Evolutionary conservation across 1,140 invertebrate genomes (phyloP).

Genomic region (Drosophila leontia): DNA sequence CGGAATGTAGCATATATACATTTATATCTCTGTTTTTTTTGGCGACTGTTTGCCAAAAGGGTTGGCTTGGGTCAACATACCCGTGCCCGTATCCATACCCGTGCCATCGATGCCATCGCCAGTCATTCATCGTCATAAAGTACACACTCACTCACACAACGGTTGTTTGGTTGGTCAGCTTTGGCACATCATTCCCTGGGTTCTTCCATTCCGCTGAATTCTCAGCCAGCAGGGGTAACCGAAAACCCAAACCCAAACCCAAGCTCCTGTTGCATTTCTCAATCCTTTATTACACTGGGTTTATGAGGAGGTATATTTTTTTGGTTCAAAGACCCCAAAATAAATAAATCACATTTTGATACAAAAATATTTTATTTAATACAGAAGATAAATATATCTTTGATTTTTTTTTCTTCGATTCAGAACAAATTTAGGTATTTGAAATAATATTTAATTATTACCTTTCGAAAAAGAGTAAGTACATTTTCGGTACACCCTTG

Average conservation of each 20-base stretch:
- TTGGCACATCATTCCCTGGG: conserved; percentile 21
- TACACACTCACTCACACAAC: conserved; percentile 20
- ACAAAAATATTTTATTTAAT: background rate
- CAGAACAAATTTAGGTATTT: background rate
- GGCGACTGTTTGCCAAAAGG: conserved; percentile 50
- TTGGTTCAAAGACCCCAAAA: background rate
- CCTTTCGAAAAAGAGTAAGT: background rate
- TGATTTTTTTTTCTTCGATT: no score
- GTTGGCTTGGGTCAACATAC: conserved; percentile 55
- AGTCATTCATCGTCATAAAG: conserved; percentile 37
- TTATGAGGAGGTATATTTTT: background rate
- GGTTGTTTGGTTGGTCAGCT: conserved; percentile 29
- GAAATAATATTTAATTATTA: background rate
- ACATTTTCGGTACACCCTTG: background rate
- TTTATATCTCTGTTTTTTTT: conserved; percentile 3
- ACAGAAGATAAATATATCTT: background rate
- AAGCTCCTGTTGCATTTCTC: conserved; percentile 7
- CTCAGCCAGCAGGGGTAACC: conserved; percentile 23
- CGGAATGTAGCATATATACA: conserved; percentile 12
- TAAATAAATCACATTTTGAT: background rate
- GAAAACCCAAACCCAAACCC: conserved; percentile 9
- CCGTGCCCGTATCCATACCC: conserved; percentile 6
- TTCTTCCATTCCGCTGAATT: conserved; percentile 26
- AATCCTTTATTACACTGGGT: background rate
- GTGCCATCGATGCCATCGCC: conserved; percentile 12